phyloP scores from a whole-genome alignment of 2,888 invertebrate species.

The Alloplasta piceator region DNA sequence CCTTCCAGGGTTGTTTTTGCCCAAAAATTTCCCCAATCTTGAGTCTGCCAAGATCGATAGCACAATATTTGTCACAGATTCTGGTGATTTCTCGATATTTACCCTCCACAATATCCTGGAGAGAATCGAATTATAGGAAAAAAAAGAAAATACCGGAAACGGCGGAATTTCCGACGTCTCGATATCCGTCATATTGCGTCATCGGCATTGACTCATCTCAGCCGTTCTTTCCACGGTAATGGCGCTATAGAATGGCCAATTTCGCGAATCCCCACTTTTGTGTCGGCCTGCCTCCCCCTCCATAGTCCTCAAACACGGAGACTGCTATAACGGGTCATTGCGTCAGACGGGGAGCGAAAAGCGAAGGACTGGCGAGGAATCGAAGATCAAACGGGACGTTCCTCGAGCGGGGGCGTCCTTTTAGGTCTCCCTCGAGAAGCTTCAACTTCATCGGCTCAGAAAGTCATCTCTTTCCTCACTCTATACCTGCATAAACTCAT shows the following conservation, averaged over 20 bases:
- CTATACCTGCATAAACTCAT: background rate
- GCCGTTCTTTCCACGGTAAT: conserved; percentile 28
- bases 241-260: conserved; percentile 47
- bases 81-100: too few species aligned
- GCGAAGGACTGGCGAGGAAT: conserved; percentile 42
- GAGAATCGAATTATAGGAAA: background rate
- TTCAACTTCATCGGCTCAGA: conserved; percentile 23
- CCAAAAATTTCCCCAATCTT: too few species aligned
- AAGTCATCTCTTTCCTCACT: conserved; percentile 8
- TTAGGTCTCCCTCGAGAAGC: conserved; percentile 22
- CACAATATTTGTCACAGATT: too few species aligned
- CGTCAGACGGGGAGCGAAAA: conserved; percentile 58
- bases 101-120: too few species aligned
- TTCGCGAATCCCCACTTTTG: conserved; percentile 39
- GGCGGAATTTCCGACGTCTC: background rate
- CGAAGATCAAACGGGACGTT: conserved; percentile 59
- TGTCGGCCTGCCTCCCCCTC: background rate
- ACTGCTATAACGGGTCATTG: conserved; percentile 58
- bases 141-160: background rate
- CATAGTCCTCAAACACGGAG: background rate
- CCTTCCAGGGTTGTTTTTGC: too few species aligned
- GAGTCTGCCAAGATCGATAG: too few species aligned
- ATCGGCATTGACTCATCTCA: conserved; percentile 54
- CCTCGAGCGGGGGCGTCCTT: conserved; percentile 7
- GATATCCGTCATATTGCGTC: conserved; percentile 59